These are phyloP conservation scores for Leucoraja erinaceus DNA, from an alignment of 2,113 vertebrate species.

Conservation along the genomic window DNA sequence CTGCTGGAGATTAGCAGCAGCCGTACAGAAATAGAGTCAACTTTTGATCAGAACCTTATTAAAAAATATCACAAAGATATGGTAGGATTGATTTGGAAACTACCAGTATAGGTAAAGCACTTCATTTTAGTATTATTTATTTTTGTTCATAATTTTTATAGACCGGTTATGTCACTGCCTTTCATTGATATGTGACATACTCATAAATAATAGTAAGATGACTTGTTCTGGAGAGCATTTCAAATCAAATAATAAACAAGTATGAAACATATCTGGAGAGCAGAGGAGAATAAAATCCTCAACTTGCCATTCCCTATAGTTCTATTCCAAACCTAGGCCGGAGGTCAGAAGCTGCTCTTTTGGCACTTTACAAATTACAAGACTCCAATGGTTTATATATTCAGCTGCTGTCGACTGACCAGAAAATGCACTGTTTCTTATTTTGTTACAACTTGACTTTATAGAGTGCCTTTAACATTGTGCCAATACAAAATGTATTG, in stretches of 20 bases:
- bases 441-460: not conserved
- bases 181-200: not conserved
- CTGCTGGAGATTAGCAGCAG: too few relatives aligned
- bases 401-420: not conserved
- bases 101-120: not conserved
- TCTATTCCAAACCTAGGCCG: not conserved
- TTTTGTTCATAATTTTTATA: not conserved
- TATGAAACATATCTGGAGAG: not conserved
- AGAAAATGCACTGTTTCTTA: not conserved
- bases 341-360: not conserved
- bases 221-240: not conserved
- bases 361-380: not conserved
- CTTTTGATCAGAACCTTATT: too few relatives aligned
- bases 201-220: not conserved
- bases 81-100: not conserved
- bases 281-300: not conserved
- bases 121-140: slow-evolving; percentile 16
- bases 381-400: not conserved
- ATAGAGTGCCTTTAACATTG: too few relatives aligned
- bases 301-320: not conserved
- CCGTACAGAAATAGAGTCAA: too few relatives aligned
- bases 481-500: too few relatives aligned
- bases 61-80: too few relatives aligned
- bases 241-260: not conserved
- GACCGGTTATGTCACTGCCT: not conserved